phyloP scores from a whole-genome alignment of 1,140 invertebrate species.

The Saccostrea echinata region DNA sequence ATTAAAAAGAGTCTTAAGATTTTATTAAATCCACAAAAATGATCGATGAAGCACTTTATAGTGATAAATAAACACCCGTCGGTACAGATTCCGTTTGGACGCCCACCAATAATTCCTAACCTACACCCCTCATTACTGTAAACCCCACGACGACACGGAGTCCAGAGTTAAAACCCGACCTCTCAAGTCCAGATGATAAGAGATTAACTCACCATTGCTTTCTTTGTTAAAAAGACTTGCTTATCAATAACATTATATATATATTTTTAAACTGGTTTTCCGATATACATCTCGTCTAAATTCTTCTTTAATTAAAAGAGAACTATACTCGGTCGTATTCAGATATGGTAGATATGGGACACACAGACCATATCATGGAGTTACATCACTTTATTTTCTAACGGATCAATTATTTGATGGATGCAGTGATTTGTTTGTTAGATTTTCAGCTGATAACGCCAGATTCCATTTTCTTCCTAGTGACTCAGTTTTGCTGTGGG shows the following conservation, averaged over 20 bases:
- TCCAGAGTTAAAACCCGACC: constrained; percentile 1
- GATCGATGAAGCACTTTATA: neutral
- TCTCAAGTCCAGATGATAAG: constrained; percentile 4
- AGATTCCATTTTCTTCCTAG: constrained; percentile 2
- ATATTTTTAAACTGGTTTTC: constrained; percentile 4
- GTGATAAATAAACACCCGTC: neutral
- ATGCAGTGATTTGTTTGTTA: neutral
- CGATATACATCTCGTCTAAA: neutral
- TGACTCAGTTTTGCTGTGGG: neutral
- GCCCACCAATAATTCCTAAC: neutral
- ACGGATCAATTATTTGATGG: neutral
- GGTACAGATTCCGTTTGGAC: neutral
- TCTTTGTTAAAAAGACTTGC: constrained; percentile 2
- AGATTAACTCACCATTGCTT: neutral
- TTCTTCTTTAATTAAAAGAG: too few relatives aligned
- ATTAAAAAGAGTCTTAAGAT: neutral
- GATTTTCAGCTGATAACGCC: neutral
- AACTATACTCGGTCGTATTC: too few relatives aligned
- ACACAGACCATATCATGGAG: neutral
- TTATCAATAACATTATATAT: constrained; percentile 21
- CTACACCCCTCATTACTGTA: neutral
- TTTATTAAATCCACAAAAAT: constrained; percentile 1
- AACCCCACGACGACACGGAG: neutral
- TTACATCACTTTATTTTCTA: constrained; percentile 13
- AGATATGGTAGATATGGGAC: neutral